Evolutionary conservation across 1,140 invertebrate genomes (phyloP).

Genomic region (Drosophila kohkoa): DNA sequence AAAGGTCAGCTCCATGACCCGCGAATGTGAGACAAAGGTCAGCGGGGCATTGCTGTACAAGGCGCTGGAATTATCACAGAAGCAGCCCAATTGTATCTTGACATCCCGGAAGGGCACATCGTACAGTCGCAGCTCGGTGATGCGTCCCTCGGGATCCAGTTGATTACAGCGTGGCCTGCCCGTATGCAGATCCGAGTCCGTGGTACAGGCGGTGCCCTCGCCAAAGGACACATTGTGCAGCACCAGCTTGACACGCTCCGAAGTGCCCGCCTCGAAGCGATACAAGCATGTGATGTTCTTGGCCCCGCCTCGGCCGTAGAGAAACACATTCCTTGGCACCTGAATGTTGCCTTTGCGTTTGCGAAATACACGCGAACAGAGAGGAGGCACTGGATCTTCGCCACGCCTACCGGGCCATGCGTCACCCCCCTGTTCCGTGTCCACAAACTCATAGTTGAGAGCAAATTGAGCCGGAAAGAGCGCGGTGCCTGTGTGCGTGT

Average conservation of each 20-base stretch:
- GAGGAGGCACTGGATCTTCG: slow-evolving; percentile 87
- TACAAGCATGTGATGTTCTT: slow-evolving; percentile 90
- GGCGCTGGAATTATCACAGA: slow-evolving; percentile 89
- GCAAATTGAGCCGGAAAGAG: slow-evolving; percentile 88
- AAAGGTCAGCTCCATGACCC: slow-evolving; percentile 88
- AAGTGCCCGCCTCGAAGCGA: slow-evolving; percentile 89
- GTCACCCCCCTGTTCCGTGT: slow-evolving; percentile 91
- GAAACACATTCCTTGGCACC: slow-evolving; percentile 89
- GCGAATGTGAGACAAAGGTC: slow-evolving; percentile 88
- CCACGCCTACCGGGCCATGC: slow-evolving; percentile 87
- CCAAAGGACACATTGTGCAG: slow-evolving; percentile 91
- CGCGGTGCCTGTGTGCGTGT: slow-evolving; percentile 88
- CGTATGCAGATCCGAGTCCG: slow-evolving; percentile 90
- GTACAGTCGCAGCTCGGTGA: slow-evolving; percentile 87
- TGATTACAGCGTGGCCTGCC: slow-evolving; percentile 86
- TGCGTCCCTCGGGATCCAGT: slow-evolving; percentile 86
- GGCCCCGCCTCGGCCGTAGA: slow-evolving; percentile 91
- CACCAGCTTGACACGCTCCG: slow-evolving; percentile 88
- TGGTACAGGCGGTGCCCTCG: slow-evolving; percentile 88
- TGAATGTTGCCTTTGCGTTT: slow-evolving; percentile 84
- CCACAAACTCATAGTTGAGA: slow-evolving; percentile 93
- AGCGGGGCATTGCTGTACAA: slow-evolving; percentile 86
- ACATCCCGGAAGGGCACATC: slow-evolving; percentile 89
- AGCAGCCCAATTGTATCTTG: slow-evolving; percentile 87
- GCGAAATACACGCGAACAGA: slow-evolving; percentile 84